Conservation (phyloP, 2,797 vertebrate genomes). For the Ptychobarbus kaznakovi region DNA sequence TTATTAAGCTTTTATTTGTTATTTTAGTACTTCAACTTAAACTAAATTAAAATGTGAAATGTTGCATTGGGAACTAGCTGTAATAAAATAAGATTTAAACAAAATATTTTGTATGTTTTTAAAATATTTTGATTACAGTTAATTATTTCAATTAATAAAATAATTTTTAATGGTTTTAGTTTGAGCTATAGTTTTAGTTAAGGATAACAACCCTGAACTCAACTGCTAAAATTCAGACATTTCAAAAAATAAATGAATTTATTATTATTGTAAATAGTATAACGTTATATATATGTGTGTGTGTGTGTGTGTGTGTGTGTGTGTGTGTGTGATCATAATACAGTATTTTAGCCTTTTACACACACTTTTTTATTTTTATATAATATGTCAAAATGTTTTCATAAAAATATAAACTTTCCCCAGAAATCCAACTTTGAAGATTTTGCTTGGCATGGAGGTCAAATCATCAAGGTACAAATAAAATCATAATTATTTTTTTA, state of each 20-base stretch:
- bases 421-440: conserved; percentile 50
- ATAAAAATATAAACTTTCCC: neutral
- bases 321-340: neutral
- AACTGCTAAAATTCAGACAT: too few species aligned
- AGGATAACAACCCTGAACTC: too few species aligned
- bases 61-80: too few species aligned
- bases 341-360: neutral
- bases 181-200: too few species aligned
- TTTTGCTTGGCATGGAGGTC: conserved; percentile 48
- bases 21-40: neutral
- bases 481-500: too few species aligned
- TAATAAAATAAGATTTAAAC: too few species aligned
- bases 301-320: too few species aligned
- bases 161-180: neutral
- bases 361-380: neutral
- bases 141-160: neutral
- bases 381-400: neutral
- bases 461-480: conserved; percentile 50
- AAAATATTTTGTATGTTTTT: neutral
- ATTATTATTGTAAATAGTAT: neutral
- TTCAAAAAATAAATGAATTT: too few species aligned
- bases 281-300: too few species aligned
- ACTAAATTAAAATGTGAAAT: too few species aligned
- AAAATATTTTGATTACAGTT: neutral
- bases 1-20: neutral